Evolutionary conservation across 2,113 vertebrate species (phyloP), one percentile per base, ranked within the genome.

Genomic region (Catagonus wagneri): DNA sequence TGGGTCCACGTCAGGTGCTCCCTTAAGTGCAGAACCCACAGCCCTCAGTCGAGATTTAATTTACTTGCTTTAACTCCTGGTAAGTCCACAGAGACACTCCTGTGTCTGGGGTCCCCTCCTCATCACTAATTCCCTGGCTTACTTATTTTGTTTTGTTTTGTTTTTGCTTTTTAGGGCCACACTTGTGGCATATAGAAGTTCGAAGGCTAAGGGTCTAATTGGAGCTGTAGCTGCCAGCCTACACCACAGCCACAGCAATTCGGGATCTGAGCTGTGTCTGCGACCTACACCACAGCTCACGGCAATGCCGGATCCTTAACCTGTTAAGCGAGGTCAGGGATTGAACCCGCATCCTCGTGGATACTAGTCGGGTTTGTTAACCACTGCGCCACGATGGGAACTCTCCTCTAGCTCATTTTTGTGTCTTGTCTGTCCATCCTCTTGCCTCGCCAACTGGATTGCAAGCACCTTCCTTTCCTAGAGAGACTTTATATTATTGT

Each of bases 1-100:
- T 9, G 4, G 2, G 27, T 29, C 17, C 36, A 34, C 15, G 0
- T n/a, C 0, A 9, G 66, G 50, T 58, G 1, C 54, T 50, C n/a
- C 22, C 32, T 50, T 34, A 11, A 12, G 2, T 34, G 65, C 20
- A 39, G 56, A 94, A 8, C 13, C 27, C 9, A 2, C 60, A 44
- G 17, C 58, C 56, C 20, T 0, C 1, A 0, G n/a, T 3, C 44
- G 7, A 29, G 74, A 19, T 68, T 65, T 25, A 3, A 1, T 69
- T 71, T 69, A 39, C 50, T 22, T 22, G 19, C 2, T 0, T 17
- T 56, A 11, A 39, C 2, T 83, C 25, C 25, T 66, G 34, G 29
- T 0, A 1, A 61, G 25, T 39, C 32, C 23, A 44, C 44, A 44
- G 44, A 44, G 44, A 44, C 44, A 44, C 1, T 1, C 22, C 1